Percentiles rank a stretch among this genome's conserved stretches.
Conservation (phyloP, 1,140 invertebrate genomes). For the Drosophila melanica region DNA sequence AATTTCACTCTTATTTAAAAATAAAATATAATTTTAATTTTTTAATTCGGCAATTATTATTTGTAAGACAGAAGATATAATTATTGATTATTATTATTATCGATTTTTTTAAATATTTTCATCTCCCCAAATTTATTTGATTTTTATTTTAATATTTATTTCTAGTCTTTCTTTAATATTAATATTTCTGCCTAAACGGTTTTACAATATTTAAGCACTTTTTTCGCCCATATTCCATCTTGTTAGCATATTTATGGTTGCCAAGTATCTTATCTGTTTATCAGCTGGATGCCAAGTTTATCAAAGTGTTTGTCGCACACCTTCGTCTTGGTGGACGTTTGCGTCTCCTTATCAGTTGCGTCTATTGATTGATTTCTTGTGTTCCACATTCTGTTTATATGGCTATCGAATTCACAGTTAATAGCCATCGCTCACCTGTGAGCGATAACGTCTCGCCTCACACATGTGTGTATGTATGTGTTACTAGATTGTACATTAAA, state of each 20-base stretch:
- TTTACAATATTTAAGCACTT: background rate
- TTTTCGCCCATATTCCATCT: background rate
- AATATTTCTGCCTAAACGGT: too few relatives aligned
- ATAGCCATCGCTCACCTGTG: constrained; percentile 27
- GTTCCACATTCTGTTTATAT: constrained; percentile 43
- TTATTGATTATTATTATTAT: too few relatives aligned
- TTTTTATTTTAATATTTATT: too few relatives aligned
- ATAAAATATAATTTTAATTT: too few relatives aligned
- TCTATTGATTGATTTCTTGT: constrained; percentile 58
- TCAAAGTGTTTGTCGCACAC: constrained; percentile 24
- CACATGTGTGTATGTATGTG: background rate
- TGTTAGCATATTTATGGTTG: constrained; percentile 6
- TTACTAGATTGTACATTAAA: constrained; percentile 27
- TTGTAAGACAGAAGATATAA: too few relatives aligned
- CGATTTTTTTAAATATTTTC: too few relatives aligned
- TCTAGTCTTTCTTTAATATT: too few relatives aligned
- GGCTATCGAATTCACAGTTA: constrained; percentile 48
- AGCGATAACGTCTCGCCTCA: constrained; percentile 18
- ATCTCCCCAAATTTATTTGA: too few relatives aligned
- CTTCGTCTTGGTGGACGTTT: background rate
- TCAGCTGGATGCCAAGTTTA: constrained; percentile 43
- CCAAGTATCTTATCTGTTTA: constrained; percentile 44
- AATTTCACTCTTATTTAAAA: too few relatives aligned
- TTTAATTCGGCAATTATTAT: too few relatives aligned
- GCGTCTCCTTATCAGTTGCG: constrained; percentile 30